Percentiles rank a stretch among this genome's conserved stretches.
These are phyloP conservation scores for Heliornis fulica DNA, from an alignment of 2,113 vertebrate genomes.

Conservation along the genomic window DNA sequence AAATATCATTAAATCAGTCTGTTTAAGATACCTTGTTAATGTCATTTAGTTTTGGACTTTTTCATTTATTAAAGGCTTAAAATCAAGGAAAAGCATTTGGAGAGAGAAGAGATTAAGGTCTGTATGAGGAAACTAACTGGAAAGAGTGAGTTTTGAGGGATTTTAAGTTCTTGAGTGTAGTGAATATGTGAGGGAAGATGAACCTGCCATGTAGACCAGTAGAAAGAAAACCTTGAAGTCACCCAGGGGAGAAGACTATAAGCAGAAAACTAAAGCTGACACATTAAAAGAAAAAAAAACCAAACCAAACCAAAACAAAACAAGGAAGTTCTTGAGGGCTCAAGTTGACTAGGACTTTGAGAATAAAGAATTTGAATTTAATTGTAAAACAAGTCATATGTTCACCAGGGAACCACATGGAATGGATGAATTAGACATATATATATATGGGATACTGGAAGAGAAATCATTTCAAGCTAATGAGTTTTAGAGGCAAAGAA, in stretches of 20 bases:
- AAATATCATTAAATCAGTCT: not conserved
- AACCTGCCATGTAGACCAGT: not conserved
- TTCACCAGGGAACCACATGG: not conserved
- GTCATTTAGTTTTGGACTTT: not conserved
- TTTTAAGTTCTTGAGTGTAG: not conserved
- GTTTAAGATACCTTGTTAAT: not conserved
- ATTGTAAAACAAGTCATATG: not conserved
- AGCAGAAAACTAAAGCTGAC: not conserved
- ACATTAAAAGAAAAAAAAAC: not conserved
- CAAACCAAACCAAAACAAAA: too few species aligned
- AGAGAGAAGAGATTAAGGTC: not conserved
- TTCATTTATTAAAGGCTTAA: not conserved
- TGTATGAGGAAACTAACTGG: not conserved
- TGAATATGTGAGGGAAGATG: not conserved
- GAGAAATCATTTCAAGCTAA: not conserved
- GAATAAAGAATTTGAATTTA: not conserved
- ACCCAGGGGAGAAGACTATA: not conserved
- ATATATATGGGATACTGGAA: too few species aligned
- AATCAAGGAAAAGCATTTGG: not conserved
- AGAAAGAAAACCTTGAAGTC: not conserved
- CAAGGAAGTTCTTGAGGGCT: not conserved
- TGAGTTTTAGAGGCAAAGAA: not conserved
- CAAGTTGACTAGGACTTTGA: not conserved
- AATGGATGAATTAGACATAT: not conserved
- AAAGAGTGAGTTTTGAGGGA: not conserved